Evolutionary conservation across 2,797 vertebrate genomes (phyloP).

Genomic region (Premnoplex brunnescens): DNA sequence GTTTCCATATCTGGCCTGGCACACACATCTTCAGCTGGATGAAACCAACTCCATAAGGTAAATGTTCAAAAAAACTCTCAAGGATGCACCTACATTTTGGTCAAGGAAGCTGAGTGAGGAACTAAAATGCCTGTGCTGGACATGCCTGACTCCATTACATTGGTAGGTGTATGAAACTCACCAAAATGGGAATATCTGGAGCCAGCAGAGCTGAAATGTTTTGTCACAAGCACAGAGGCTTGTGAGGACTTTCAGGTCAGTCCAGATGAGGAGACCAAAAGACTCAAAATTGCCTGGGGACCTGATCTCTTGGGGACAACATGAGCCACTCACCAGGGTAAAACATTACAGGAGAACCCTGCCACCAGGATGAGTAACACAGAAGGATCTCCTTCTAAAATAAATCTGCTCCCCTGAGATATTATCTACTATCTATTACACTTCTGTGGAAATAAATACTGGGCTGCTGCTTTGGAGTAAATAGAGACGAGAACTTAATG

Average conservation of each 20-base stretch:
- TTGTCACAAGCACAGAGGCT: rapidly evolving
- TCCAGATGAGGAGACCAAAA: neutral
- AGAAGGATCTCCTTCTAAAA: neutral
- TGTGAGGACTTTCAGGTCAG: neutral
- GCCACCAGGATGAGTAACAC: neutral
- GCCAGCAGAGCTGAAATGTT: neutral
- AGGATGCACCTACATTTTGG: neutral
- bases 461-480: neutral
- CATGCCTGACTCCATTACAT: neutral
- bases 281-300: neutral
- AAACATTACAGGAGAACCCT: neutral
- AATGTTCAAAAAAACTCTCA: rapidly evolving
- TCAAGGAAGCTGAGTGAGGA: neutral
- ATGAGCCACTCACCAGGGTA: neutral
- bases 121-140: neutral
- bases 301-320: rapidly evolving
- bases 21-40: neutral
- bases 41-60: neutral
- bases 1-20: neutral
- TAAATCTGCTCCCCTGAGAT: neutral
- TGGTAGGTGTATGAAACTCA: neutral
- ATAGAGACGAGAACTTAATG: neutral
- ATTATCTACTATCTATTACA: neutral
- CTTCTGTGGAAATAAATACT: neutral
- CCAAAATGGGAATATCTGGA: neutral